phyloP scores from a whole-genome alignment of 2,797 vertebrate species.

The Nyctalus aviator region DNA sequence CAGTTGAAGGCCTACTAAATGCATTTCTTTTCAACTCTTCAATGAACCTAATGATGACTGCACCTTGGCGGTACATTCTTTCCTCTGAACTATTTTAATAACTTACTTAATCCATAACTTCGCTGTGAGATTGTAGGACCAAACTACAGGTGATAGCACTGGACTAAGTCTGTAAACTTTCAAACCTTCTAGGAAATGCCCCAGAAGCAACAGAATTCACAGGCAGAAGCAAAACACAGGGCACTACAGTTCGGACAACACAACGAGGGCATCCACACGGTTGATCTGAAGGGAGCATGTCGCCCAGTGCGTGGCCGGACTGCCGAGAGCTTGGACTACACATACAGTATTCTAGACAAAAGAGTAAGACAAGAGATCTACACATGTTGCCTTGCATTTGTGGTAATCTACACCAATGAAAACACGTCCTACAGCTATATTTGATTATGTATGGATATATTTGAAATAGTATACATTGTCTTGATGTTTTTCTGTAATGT shows the following conservation, averaged over 20 bases:
- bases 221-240: constrained; percentile 99
- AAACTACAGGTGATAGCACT: constrained; percentile 50
- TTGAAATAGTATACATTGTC: constrained; percentile 99
- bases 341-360: constrained; percentile 91
- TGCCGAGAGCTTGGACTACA: constrained; percentile 88
- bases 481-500: constrained; percentile 99
- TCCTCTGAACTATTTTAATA: neutral
- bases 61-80: neutral
- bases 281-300: constrained; percentile 96
- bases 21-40: neutral
- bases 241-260: constrained; percentile 99
- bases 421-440: constrained; percentile 98
- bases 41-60: neutral
- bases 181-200: constrained; percentile 95
- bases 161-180: constrained; percentile 79
- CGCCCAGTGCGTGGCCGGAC: constrained; percentile 88
- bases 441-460: constrained; percentile 99
- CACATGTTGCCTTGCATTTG: constrained; percentile 99
- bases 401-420: constrained; percentile 99
- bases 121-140: constrained; percentile 37
- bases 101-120: neutral
- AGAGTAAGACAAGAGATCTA: constrained; percentile 91
- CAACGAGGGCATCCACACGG: constrained; percentile 98
- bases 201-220: constrained; percentile 98
- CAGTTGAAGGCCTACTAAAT: neutral